Conservation (phyloP, 2,888 invertebrate genomes). For the Pachymerium ferrugineum region DNA sequence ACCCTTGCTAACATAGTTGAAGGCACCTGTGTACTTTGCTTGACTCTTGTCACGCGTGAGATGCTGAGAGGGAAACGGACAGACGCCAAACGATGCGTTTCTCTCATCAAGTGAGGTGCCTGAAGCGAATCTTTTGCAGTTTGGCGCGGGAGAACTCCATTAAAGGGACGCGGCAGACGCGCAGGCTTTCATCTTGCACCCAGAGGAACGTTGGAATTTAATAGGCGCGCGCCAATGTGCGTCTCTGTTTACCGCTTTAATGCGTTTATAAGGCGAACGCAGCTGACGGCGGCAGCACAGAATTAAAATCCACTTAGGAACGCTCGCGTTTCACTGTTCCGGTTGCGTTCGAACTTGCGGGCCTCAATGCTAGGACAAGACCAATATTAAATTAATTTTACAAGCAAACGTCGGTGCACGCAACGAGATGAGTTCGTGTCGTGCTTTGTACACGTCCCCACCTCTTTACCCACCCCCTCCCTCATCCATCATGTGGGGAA, state of each 20-base stretch:
- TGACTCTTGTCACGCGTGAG: not conserved
- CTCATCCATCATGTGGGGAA: slow-evolving; percentile 17
- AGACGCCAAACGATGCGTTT: slow-evolving; percentile 10
- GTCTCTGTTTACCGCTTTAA: slow-evolving; percentile 24
- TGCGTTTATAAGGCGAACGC: slow-evolving; percentile 22
- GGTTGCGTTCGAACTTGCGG: not conserved
- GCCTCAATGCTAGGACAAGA: slow-evolving; percentile 6
- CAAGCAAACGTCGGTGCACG: slow-evolving; percentile 25
- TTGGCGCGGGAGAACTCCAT: slow-evolving; percentile 1
- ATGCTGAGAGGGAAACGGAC: not conserved
- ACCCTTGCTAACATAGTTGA: too few species aligned
- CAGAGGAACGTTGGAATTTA: slow-evolving; percentile 24
- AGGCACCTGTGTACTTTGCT: not conserved
- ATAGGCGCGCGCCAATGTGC: slow-evolving; percentile 27
- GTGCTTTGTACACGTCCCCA: not conserved
- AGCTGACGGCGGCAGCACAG: slow-evolving; percentile 25
- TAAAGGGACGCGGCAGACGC: slow-evolving; percentile 2
- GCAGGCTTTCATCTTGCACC: slow-evolving; percentile 25
- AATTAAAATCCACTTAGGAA: slow-evolving; percentile 27
- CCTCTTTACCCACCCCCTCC: not conserved
- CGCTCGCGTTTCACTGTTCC: slow-evolving; percentile 25
- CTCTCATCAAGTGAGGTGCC: not conserved
- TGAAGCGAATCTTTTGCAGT: not conserved
- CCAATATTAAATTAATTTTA: slow-evolving; percentile 19
- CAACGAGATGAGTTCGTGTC: not conserved